phyloP scores from a whole-genome alignment of 1,140 invertebrate species.

The Gryllus bimaculatus region DNA sequence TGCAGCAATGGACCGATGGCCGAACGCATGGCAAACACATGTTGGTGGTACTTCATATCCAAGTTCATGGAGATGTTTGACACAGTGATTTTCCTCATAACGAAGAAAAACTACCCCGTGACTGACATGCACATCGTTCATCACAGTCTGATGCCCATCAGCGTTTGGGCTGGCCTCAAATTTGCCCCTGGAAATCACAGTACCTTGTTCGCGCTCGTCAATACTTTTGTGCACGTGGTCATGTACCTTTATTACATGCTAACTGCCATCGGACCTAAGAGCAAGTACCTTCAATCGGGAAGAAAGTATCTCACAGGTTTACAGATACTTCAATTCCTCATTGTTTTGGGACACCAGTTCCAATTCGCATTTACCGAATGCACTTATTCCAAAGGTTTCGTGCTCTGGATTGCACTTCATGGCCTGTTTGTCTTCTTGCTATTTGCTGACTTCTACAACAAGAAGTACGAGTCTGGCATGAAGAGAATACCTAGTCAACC shows the following conservation, averaged over 20 bases:
- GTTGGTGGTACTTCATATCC: background rate
- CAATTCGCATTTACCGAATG: background rate
- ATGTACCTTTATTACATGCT: slow-evolving; percentile 90
- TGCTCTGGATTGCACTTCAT: background rate
- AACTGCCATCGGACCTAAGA: slow-evolving; percentile 70
- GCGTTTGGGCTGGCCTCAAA: background rate
- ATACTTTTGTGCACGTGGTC: slow-evolving; percentile 80
- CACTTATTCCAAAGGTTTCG: background rate
- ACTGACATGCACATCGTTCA: background rate
- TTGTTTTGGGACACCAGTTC: background rate
- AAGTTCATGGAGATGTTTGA: background rate
- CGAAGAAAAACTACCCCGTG: background rate
- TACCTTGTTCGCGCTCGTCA: slow-evolving; percentile 72
- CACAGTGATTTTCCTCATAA: background rate
- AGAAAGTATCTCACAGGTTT: slow-evolving; percentile 82
- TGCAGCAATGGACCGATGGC: background rate
- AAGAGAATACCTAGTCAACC: too few species aligned
- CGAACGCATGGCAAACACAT: background rate
- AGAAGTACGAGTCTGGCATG: background rate
- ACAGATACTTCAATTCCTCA: slow-evolving; percentile 55
- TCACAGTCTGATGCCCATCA: background rate
- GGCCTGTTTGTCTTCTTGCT: background rate
- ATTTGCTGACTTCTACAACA: background rate
- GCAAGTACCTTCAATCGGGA: slow-evolving; percentile 88
- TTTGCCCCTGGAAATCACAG: slow-evolving; percentile 53